phyloP scores from a whole-genome alignment of 1,140 invertebrate genomes.

The Nephila pilipes region DNA sequence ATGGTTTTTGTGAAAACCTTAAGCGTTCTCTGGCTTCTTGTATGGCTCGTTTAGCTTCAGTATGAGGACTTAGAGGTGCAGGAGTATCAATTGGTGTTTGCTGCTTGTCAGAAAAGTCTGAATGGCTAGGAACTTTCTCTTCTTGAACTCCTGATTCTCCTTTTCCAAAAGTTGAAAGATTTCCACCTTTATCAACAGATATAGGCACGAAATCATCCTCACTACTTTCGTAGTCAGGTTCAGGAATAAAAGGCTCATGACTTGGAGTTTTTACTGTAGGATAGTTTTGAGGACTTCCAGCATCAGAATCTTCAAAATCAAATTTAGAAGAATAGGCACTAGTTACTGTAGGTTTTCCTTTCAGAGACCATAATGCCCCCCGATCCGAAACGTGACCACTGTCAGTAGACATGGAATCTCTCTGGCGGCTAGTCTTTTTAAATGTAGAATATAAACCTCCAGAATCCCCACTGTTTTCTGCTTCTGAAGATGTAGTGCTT shows the following conservation, averaged over 20 bases:
- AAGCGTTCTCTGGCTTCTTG: slow-evolving; percentile 76
- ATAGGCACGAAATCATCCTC: slow-evolving; percentile 78
- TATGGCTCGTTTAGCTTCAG: slow-evolving; percentile 77
- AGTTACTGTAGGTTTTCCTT: slow-evolving; percentile 62
- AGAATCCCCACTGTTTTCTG: slow-evolving; percentile 78
- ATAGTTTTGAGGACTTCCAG: slow-evolving; percentile 73
- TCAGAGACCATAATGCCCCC: slow-evolving; percentile 64
- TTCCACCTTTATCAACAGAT: slow-evolving; percentile 66
- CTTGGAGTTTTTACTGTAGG: slow-evolving; percentile 54
- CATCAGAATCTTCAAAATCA: slow-evolving; percentile 74
- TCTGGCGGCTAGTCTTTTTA: slow-evolving; percentile 70
- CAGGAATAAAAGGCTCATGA: slow-evolving; percentile 88
- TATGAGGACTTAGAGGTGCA: slow-evolving; percentile 68
- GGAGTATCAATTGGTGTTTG: slow-evolving; percentile 30
- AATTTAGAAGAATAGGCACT: slow-evolving; percentile 76
- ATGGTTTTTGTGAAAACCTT: slow-evolving; percentile 68
- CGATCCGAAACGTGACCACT: slow-evolving; percentile 74
- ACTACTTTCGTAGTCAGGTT: slow-evolving; percentile 89
- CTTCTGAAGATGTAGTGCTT: slow-evolving; percentile 77
- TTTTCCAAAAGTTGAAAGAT: slow-evolving; percentile 76
- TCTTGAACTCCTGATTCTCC: slow-evolving; percentile 48
- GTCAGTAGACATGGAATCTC: slow-evolving; percentile 76
- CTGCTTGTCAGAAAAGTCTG: neutral
- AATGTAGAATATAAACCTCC: slow-evolving; percentile 75
- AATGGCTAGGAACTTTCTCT: slow-evolving; percentile 36